These are phyloP conservation scores for Trichomycterus rosablanca DNA, from an alignment of 2,113 vertebrate species.

Conservation along the genomic window DNA sequence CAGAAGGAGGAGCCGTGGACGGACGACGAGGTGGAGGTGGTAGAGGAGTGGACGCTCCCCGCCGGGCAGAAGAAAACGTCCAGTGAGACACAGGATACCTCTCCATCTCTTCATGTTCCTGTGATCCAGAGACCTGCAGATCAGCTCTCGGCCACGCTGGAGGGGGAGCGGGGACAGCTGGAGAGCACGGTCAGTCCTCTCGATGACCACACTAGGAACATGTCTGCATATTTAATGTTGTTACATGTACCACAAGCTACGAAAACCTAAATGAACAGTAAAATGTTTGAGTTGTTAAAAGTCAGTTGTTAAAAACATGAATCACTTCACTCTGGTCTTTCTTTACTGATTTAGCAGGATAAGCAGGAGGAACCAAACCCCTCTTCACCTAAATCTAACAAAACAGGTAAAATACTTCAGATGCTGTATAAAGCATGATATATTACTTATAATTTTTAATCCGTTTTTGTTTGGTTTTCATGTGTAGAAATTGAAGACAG, in stretches of 20 bases:
- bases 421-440: no score
- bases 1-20: conserved; percentile 49
- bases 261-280: no score
- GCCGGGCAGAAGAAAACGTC: conserved; percentile 29
- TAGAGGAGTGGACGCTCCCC: conserved; percentile 67
- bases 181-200: not conserved
- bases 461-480: not conserved
- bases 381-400: not conserved
- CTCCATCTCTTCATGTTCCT: conserved; percentile 48
- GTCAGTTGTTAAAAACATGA: no score
- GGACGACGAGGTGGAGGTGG: conserved; percentile 71
- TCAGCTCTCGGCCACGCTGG: not conserved
- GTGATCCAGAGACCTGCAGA: conserved; percentile 64
- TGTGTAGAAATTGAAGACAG: not conserved
- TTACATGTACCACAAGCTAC: no score
- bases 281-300: no score
- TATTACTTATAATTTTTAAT: no score
- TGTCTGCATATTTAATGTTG: no score
- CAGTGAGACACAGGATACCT: conserved; percentile 21
- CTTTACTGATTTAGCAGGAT: not conserved
- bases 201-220: no score
- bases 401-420: no score
- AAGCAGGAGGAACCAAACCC: not conserved
- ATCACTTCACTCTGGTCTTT: no score
- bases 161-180: conserved; percentile 4